A percentile compares a stretch with the other conserved stretches of the same genome.
Evolutionary conservation across 1,140 invertebrate species (phyloP).

Genomic region (Oscheius sp.): DNA sequence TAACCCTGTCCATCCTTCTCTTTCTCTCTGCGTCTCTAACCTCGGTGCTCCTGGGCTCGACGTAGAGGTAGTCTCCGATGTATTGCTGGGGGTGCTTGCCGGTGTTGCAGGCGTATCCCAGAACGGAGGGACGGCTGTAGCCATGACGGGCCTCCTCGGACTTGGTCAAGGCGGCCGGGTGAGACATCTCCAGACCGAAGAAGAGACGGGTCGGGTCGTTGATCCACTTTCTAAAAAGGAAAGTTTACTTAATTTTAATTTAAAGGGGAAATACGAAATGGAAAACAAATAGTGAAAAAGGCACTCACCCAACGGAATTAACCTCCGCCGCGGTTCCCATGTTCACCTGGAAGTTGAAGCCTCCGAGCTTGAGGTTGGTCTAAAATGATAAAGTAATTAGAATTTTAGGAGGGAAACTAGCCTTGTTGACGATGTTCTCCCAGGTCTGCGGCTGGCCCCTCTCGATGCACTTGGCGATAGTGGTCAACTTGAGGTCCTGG

Average conservation of each 20-base stretch:
- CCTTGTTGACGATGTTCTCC: slow-evolving; percentile 47
- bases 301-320: background rate
- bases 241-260: background rate
- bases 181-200: background rate
- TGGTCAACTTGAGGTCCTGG: slow-evolving; percentile 40
- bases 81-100: slow-evolving; percentile 20
- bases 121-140: background rate
- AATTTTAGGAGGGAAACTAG: slow-evolving; percentile 29
- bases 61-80: slow-evolving; percentile 32
- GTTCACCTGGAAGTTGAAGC: slow-evolving; percentile 8
- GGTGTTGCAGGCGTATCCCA: slow-evolving; percentile 26
- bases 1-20: no score
- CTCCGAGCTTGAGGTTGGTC: slow-evolving; percentile 29
- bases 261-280: background rate
- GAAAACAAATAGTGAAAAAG: background rate
- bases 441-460: slow-evolving; percentile 32
- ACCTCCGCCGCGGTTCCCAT: no score
- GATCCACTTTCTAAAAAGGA: background rate
- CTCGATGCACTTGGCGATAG: slow-evolving; percentile 8
- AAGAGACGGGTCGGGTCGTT: background rate
- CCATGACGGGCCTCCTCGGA: background rate
- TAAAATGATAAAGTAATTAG: slow-evolving; percentile 15
- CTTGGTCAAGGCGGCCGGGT: background rate
- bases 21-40: background rate
- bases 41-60: background rate